Percentiles rank a stretch among this genome's conserved stretches.
Conservation (phyloP, 2,797 vertebrate genomes). For the Delichon dasypus region DNA sequence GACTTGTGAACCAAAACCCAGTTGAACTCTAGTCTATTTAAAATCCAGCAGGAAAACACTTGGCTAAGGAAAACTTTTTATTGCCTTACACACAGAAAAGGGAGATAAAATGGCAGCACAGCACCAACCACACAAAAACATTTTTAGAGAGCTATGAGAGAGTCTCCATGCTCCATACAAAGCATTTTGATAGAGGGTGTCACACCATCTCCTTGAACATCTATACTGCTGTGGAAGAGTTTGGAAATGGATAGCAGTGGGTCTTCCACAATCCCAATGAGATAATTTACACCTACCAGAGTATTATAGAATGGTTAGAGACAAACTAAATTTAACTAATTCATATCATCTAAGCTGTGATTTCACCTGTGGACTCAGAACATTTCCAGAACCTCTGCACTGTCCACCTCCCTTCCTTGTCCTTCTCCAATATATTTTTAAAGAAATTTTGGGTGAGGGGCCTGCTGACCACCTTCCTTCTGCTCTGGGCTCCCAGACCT, state of each 20-base stretch:
- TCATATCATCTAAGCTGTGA: background rate
- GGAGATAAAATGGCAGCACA: background rate
- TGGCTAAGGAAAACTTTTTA: background rate
- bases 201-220: background rate
- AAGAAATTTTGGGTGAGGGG: background rate
- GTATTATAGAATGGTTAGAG: background rate
- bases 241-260: background rate
- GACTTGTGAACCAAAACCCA: slow-evolving; percentile 47
- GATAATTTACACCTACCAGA: background rate
- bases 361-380: background rate
- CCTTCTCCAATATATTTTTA: background rate
- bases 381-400: background rate
- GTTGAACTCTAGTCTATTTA: slow-evolving; percentile 40
- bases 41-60: background rate
- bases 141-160: background rate
- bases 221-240: background rate
- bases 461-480: background rate
- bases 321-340: background rate
- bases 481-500: background rate
- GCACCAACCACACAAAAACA: background rate
- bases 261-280: background rate
- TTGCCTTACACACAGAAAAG: background rate
- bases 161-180: background rate
- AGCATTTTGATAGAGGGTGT: background rate
- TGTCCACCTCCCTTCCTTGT: background rate